phyloP scores from a whole-genome alignment of 1,140 invertebrate species.

The Oncopodura yosiiana region DNA sequence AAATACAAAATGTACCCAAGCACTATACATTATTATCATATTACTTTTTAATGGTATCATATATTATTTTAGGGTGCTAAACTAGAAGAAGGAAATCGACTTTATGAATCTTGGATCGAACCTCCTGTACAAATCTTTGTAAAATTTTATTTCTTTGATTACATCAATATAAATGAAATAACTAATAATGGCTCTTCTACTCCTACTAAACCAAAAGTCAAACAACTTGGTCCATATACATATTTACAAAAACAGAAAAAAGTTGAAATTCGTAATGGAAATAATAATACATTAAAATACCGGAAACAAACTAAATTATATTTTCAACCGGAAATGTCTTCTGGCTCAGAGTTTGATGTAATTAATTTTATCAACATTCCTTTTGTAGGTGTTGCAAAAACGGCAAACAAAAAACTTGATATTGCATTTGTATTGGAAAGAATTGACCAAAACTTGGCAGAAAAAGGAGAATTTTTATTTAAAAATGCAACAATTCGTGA shows the following conservation, averaged over 20 bases:
- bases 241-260: constrained; percentile 39
- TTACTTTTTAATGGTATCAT: too few species aligned
- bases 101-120: constrained; percentile 38
- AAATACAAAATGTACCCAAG: too few species aligned
- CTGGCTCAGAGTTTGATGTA: too few species aligned
- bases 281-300: constrained; percentile 7
- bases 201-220: constrained; percentile 42
- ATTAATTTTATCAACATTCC: background rate
- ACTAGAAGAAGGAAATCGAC: background rate
- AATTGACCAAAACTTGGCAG: constrained; percentile 7
- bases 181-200: too few species aligned
- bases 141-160: constrained; percentile 45
- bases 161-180: constrained; percentile 43
- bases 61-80: too few species aligned
- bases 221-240: constrained; percentile 45
- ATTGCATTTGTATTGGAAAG: background rate
- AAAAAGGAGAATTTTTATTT: constrained; percentile 23
- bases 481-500: constrained; percentile 17
- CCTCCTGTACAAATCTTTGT: constrained; percentile 44
- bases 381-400: constrained; percentile 15
- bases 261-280: background rate
- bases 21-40: too few species aligned
- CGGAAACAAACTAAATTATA: constrained; percentile 20
- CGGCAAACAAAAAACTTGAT: constrained; percentile 3
- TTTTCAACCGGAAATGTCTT: constrained; percentile 28